Base-by-base conservation (phyloP, 2,888 invertebrate genomes). In the Meloe dianella region DNA sequence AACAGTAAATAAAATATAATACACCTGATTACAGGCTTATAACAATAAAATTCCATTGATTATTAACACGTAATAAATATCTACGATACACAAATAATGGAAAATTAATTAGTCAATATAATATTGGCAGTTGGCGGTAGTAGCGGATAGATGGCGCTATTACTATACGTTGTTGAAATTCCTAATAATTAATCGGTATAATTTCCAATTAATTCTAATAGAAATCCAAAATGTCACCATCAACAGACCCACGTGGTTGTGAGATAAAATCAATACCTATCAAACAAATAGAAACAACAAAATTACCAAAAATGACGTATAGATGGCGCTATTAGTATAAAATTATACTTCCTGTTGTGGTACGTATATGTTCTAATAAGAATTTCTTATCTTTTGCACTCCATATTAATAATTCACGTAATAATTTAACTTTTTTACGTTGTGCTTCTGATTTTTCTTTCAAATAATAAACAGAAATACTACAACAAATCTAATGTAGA, bases 311-410 rank as follows among this genome's bases (percentile, higher is more conserved):
- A 41, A 41, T 7, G 17, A 41, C n/a, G 2, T 4, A 41, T 6
- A 41, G 17, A 41, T 41, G 8, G 17, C 41, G 41, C n/a, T 41
- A 41, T 17, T 35, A 35, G 12, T 35, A 35, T 35, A 27, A 3
- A 41, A n/a, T 8, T 17, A 17, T 78, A 88, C 90, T 86, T 81
- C 89, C 88, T 68, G 88, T 86, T 32, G 89, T 86, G 14, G 89
- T 86, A 74, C 87, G 87, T 14, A 91, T 90, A 78, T 88, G 87
- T 58, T 85, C 82, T 27, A 91, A 85, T 65, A 91, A 84, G 83
- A 89, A 91, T 78, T 91, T 89, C 80, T 91, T 92, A 77, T 92
- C 92, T 77, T 87, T 87, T 0, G 90, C 88, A 75, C 90, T 90
- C 75, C 90, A 84, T 57, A 87, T 82, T 72, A 91, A 82, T 89